Conservation (phyloP, 2,113 vertebrate genomes). For the Triplophysa rosa region DNA sequence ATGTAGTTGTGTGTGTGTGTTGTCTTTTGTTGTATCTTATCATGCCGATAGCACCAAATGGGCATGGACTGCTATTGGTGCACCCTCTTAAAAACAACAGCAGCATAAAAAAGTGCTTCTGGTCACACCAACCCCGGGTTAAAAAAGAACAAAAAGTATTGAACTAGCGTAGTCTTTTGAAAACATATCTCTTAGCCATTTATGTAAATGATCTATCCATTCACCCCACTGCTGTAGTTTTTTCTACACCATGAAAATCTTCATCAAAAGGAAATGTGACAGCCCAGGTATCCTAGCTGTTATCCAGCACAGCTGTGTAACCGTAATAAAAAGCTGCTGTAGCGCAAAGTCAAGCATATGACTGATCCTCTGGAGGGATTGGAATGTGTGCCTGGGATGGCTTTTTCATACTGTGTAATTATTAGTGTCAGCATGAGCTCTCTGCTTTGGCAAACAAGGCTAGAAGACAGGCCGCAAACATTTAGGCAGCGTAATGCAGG, state of each 20-base stretch:
- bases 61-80: too few relatives aligned
- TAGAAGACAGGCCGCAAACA: not conserved
- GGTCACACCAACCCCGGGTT: too few relatives aligned
- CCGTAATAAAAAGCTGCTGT: conserved; percentile 4
- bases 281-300: not conserved
- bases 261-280: not conserved
- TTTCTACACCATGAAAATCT: not conserved
- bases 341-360: conserved; percentile 19
- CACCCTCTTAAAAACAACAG: too few relatives aligned
- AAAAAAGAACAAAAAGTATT: too few relatives aligned
- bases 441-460: conserved; percentile 17
- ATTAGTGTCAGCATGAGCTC: conserved; percentile 24
- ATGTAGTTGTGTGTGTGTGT: too few relatives aligned
- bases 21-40: too few relatives aligned
- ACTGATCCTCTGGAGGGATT: conserved; percentile 10
- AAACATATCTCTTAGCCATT: too few relatives aligned
- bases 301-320: not conserved
- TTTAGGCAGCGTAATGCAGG: conserved; percentile 24
- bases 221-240: not conserved
- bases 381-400: conserved; percentile 9
- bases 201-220: not conserved
- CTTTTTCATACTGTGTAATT: conserved; percentile 39
- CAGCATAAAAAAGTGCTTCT: too few relatives aligned
- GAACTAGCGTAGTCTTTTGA: too few relatives aligned
- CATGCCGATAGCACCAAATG: too few relatives aligned